Base-by-base conservation (phyloP, 1,140 invertebrate species). In the Trichogramma pretiosum region DNA sequence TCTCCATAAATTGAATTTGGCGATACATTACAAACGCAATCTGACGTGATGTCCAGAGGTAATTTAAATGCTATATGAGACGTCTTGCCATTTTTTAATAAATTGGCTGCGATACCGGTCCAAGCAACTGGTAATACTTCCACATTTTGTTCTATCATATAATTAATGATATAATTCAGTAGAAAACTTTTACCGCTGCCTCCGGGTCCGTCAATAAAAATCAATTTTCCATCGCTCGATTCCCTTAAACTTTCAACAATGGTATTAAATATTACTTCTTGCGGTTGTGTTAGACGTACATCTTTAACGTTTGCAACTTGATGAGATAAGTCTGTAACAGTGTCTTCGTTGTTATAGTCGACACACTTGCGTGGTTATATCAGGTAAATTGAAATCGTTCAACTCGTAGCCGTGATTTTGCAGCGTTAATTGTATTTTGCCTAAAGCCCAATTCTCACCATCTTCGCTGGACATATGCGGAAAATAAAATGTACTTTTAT, bases 41-140 rank as follows among this genome's bases (percentile, higher is more conserved):
- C 18, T 45, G 50, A 39, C 24, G 46, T 50, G n/a, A 54, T 21
- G 19, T 19, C n/a, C 18, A 59, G 28, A 3, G 55, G 56, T 16
- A 64, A 53, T 45, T 54, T 49, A 38, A 64, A 65, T 14, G 47
- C 35, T n/a, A 39, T 37, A 55, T 63, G 59, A 16, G 56, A 46
- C 0, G 62, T 68, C 36, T 28, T 52, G 17, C 63, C 59, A 17
- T 34, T 44, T 23, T 40, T 34, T 28, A 65, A 44, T 30, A 66
- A 52, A 22, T 43, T 57, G 14, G 60, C 56, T 10, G 63, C 64
- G 19, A 66, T 62, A 10, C 61, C 62, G 17, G 58, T 63, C 36
- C 38, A 63, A n/a, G 58, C 59, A 16, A 58, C 47, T n/a, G 36
- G 16, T 22, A 52, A 34, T 38, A 40, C 46, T 33, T 14, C 36